Percentiles rank a stretch among this genome's conserved stretches.
These are phyloP conservation scores for Melospiza georgiana DNA, from an alignment of 2,113 vertebrate species.

Conservation along the genomic window DNA sequence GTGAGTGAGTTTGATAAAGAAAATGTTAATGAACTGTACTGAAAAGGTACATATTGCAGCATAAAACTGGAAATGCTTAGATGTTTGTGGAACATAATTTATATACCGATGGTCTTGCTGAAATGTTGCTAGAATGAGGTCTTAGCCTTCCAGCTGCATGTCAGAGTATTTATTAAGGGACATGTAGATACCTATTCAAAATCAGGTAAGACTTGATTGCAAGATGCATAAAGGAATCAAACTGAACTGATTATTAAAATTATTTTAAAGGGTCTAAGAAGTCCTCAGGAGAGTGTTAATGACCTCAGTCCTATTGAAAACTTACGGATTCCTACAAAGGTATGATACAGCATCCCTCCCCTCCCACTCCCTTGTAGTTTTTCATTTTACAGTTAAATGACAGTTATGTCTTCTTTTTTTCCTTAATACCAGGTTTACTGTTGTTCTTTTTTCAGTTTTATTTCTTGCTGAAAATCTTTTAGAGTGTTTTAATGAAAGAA, in stretches of 20 bases:
- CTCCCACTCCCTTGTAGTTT: not conserved
- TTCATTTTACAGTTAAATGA: not conserved
- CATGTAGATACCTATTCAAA: not conserved
- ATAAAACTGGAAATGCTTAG: not conserved
- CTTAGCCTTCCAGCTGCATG: not conserved
- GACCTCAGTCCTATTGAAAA: conserved; percentile 94
- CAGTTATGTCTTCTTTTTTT: not conserved
- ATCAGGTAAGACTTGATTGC: not conserved
- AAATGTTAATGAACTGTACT: not conserved
- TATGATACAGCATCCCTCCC: conserved; percentile 45
- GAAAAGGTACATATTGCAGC: not conserved
- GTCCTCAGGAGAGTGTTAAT: conserved; percentile 90
- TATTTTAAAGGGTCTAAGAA: conserved; percentile 87
- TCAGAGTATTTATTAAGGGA: not conserved
- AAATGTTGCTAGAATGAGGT: not conserved
- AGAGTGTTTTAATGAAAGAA: not conserved
- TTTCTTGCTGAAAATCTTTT: not conserved
- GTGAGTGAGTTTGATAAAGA: not conserved
- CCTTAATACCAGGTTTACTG: not conserved
- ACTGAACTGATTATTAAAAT: not conserved
- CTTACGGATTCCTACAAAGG: conserved; percentile 92
- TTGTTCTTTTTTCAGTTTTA: not conserved
- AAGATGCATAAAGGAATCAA: not conserved
- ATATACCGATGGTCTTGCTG: not conserved
- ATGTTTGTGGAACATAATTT: not conserved